Base-by-base conservation (phyloP, 2,113 vertebrate genomes). In the Fregetta grallaria region DNA sequence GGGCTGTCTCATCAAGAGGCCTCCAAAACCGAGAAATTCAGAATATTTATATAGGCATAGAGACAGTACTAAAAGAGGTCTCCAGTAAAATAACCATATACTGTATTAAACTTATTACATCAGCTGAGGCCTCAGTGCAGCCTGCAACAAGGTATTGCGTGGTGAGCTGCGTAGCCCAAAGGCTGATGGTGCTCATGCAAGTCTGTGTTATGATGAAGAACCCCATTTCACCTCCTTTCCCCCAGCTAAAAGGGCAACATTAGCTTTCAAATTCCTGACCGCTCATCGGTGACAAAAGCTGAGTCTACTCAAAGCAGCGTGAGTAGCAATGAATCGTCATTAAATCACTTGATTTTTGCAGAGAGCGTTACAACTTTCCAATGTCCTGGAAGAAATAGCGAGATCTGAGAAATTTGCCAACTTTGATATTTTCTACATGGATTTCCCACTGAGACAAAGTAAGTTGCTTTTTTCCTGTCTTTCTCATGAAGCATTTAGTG, bases 301-400 rank as follows among this genome's bases (percentile, higher is more conserved):
- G 73, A 47, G 75, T 42, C 42, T 20, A 11, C 3, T 6, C 26
- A 58, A 38, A 73, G 38, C 49, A 61, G 20, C 5, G 0, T 19
- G 49, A 73, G 21, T 36, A 59, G 47, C 49, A 15, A 23, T 52
- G 45, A 77, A 55, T 14, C 5, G 10, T 63, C 88, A 59, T 77
- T 66, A 26, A 68, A 61, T 11, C 0, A 0, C 29, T 87, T 92
- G 55, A 80, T 73, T 81, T 77, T 88, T 93, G 38, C 96, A 98
- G 98, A 98, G 98, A 96, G 98, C 98, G 1, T 67, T 86, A n/a
- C 98, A 98, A 67, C 98, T 98, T 90, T 98, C 98, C 87, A 86
- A 32, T 2, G 95, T 97, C 34, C 95, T 98, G 96, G 91, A 97
- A 91, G 96, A 96, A 91, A 98, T 98, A 71, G 95, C 97, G 7